These are phyloP conservation scores for Pachyramphus minor DNA, from an alignment of 2,113 vertebrate genomes.

Conservation along the genomic window DNA sequence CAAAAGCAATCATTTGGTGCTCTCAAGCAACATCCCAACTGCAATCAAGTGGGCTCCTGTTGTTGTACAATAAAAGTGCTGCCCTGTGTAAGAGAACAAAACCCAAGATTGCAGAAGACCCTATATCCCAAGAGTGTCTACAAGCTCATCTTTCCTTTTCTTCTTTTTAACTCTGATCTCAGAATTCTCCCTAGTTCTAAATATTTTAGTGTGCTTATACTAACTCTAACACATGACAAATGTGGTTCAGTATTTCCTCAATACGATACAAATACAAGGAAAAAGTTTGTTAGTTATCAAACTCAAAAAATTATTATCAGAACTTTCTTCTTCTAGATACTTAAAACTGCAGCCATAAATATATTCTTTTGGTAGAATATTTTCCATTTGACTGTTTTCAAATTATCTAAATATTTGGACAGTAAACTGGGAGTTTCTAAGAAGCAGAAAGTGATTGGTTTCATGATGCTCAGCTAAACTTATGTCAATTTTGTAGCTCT, in stretches of 20 bases:
- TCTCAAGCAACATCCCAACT: background rate
- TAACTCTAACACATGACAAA: background rate
- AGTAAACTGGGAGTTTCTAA: background rate
- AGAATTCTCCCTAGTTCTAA: background rate
- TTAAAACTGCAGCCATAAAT: background rate
- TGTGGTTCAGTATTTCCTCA: background rate
- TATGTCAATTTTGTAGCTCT: background rate
- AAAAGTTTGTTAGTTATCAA: background rate
- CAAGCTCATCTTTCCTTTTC: background rate
- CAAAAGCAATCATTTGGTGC: background rate
- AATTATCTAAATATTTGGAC: background rate
- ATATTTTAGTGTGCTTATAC: background rate
- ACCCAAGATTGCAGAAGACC: background rate
- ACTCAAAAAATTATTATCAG: background rate
- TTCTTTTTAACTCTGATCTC: background rate
- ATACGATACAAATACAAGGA: background rate
- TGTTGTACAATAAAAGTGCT: background rate
- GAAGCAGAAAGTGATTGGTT: accelerated
- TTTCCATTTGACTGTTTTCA: background rate
- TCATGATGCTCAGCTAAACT: background rate
- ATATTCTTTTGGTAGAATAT: background rate
- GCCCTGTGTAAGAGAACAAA: background rate
- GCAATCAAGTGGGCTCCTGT: too few species aligned
- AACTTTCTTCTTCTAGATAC: background rate
- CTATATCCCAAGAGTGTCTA: background rate